Percentiles rank a stretch among this genome's conserved stretches.
Conservation (phyloP, 2,113 vertebrate species). For the Dipodomys ordii region DNA sequence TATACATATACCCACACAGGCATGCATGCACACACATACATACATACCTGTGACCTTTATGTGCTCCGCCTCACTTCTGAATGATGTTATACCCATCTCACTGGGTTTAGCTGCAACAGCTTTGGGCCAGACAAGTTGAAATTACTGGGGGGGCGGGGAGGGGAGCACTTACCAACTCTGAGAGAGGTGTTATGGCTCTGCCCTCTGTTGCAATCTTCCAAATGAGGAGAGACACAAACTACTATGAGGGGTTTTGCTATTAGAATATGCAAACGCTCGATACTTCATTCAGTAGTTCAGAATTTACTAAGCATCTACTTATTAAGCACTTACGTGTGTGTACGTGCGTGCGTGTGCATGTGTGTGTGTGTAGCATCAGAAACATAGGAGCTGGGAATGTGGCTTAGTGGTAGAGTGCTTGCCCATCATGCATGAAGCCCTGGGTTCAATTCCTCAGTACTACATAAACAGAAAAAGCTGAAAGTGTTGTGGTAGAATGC, state of each 20-base stretch:
- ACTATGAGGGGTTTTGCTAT: not conserved
- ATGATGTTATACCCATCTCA: not conserved
- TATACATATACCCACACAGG: not conserved
- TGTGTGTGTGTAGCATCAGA: not conserved
- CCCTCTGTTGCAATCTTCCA: not conserved
- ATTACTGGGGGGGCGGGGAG: not conserved
- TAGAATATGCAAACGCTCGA: not conserved
- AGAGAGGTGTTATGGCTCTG: not conserved
- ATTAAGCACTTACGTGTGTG: not conserved
- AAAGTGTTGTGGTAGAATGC: too few species aligned
- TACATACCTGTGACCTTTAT: not conserved
- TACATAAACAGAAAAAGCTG: too few species aligned
- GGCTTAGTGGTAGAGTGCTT: too few species aligned
- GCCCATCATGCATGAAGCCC: too few species aligned
- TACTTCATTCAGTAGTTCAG: not conserved
- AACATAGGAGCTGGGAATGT: too few species aligned
- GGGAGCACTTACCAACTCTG: not conserved
- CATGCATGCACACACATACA: too few species aligned
- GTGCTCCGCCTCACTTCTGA: not conserved
- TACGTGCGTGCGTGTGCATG: not conserved
- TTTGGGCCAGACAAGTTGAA: not conserved
- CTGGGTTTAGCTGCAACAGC: not conserved
- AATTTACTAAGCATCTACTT: slow-evolving; percentile 4
- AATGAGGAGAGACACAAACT: slow-evolving; percentile 13
- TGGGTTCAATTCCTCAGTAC: too few species aligned